Base-by-base conservation (phyloP, 2,113 vertebrate genomes). In the Archilochus colubris region DNA sequence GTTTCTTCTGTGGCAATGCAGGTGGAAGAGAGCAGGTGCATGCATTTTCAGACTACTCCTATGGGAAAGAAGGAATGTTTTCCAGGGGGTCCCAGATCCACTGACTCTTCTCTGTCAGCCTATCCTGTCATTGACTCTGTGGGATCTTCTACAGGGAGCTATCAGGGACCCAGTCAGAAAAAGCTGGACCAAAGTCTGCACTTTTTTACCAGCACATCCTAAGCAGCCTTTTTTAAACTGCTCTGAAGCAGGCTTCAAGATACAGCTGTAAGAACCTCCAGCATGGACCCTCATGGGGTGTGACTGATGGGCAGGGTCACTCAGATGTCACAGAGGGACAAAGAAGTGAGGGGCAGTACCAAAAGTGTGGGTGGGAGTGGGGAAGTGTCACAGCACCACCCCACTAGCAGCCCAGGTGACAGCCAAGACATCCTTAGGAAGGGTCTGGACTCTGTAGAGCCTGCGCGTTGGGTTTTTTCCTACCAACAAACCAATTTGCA, bases 311-410 rank as follows among this genome's bases (percentile, higher is more conserved):
- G 16, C 67, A 36, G 50, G 22, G 72, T 46, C 44, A 43, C n/a
- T 31, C 20, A 48, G 33, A 16, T 3, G 48, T 5, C 0, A 0
- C 12, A 17, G 10, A 40, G 51, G 9, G 40, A 20, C 53, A 51
- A 51, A 77, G 51, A 2, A 3, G 6, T 21, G 31, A 64, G 28
- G 40, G 40, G 40, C 40, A 40, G 40, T 40, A 40, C 40, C 53
- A 69, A 57, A 61, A 10, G 25, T 7, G 4, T 30, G 24, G 57
- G 12, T 69, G 43, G 36, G 50, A 75, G 28, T 12, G 25, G 31
- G 30, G 69, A 8, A 2, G 15, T 69, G 43, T 11, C 57, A 63
- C 31, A 64, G 19, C 25, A 55, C 48, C 33, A 24, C 18, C 38
- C 8, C 23, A 30, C 23, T 27, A 54, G 50, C 36, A 63, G 9